phyloP scores from a whole-genome alignment of 1,140 invertebrate species.

The Drosophila navojoa region DNA sequence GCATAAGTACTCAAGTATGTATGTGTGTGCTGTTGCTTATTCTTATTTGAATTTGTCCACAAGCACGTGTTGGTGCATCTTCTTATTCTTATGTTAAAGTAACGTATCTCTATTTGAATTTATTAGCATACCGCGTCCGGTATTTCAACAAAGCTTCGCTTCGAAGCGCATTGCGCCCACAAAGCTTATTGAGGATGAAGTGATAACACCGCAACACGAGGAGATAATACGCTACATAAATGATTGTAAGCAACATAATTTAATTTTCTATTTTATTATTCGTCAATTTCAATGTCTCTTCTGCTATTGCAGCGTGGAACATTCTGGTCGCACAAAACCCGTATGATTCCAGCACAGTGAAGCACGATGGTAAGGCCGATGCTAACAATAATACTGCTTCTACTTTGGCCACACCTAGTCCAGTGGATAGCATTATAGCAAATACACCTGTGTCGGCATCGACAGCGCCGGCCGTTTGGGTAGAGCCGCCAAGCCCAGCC shows the following conservation, averaged over 20 bases:
- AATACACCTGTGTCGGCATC: conserved; percentile 50
- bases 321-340: conserved; percentile 82
- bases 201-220: conserved; percentile 84
- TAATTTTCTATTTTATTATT: neutral
- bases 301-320: conserved; percentile 69
- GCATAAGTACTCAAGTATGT: conserved; percentile 43
- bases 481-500: conserved; percentile 88
- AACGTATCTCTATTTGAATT: neutral
- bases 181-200: conserved; percentile 78
- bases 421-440: conserved; percentile 64
- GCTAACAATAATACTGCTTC: conserved; percentile 72
- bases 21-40: neutral
- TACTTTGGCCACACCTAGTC: conserved; percentile 35
- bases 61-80: conserved; percentile 1
- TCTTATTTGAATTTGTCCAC: conserved; percentile 9
- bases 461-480: conserved; percentile 87
- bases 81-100: conserved; percentile 30
- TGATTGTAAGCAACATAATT: conserved; percentile 64
- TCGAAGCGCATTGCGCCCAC: conserved; percentile 74
- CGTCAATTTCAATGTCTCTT: neutral
- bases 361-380: conserved; percentile 62
- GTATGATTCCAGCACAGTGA: conserved; percentile 66
- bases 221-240: conserved; percentile 85
- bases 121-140: conserved; percentile 84
- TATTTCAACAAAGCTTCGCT: conserved; percentile 83